Conservation (phyloP, 2,888 invertebrate genomes). For the Lasioglossum calceatum region DNA sequence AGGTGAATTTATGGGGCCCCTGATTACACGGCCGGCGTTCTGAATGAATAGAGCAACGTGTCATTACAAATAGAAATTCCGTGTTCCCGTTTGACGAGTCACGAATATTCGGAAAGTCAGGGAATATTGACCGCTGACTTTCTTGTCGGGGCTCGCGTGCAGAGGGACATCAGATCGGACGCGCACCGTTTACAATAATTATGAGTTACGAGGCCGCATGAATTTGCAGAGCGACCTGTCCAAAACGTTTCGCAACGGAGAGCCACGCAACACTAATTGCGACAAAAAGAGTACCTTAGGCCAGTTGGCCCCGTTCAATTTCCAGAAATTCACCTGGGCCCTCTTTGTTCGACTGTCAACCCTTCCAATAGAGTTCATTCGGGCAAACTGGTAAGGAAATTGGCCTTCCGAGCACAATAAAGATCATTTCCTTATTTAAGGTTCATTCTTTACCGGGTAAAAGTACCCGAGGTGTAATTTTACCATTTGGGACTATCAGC, state of each 20-base stretch:
- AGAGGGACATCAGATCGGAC: conserved; percentile 45
- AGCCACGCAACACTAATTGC: conserved; percentile 68
- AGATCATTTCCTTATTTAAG: background rate
- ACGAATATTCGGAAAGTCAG: conserved; percentile 4
- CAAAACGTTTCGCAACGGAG: conserved; percentile 58
- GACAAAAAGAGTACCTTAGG: conserved; percentile 14
- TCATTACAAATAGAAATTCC: background rate
- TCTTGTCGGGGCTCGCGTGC: conserved; percentile 67
- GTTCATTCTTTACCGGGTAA: background rate
- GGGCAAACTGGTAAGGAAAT: background rate
- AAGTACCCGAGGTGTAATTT: background rate
- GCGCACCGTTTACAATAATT: conserved; percentile 70
- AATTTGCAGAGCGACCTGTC: conserved; percentile 28
- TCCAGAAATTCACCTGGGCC: conserved; percentile 32
- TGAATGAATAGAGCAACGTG: conserved; percentile 2
- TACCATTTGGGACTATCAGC: background rate
- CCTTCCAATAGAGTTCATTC: background rate
- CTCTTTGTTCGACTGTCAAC: background rate
- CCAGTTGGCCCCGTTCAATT: conserved; percentile 28
- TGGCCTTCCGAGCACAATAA: background rate
- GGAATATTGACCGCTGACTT: background rate
- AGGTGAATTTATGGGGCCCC: background rate
- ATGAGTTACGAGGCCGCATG: conserved; percentile 65
- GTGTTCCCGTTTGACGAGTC: background rate
- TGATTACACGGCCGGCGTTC: background rate